phyloP scores from a whole-genome alignment of 2,888 invertebrate genomes.

The Hipparchia sbordonii region DNA sequence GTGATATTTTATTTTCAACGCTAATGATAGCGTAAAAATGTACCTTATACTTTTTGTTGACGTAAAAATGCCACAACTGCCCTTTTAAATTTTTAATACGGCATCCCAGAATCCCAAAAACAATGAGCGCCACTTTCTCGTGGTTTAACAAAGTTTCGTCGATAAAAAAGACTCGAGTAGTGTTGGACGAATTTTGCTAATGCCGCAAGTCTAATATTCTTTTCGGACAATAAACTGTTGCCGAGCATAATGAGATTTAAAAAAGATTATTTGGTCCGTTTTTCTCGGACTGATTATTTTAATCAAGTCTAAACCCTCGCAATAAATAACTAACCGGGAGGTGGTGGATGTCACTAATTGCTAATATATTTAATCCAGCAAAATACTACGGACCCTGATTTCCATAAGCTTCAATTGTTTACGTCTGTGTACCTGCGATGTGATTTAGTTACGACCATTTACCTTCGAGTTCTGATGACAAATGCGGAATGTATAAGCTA shows the following conservation, averaged over 20 bases:
- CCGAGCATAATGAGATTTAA: constrained; percentile 62
- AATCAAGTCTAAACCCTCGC: constrained; percentile 80
- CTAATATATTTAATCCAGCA: constrained; percentile 80
- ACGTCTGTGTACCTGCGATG: constrained; percentile 67
- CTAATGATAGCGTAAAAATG: background rate
- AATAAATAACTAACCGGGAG: constrained; percentile 75
- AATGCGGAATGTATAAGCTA: constrained; percentile 51
- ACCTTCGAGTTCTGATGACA: constrained; percentile 67
- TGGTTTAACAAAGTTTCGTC: too few relatives aligned
- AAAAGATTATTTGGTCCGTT: constrained; percentile 60
- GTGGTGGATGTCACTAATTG: constrained; percentile 74
- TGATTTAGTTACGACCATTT: constrained; percentile 72
- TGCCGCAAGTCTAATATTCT: too few relatives aligned
- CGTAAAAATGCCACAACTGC: too few relatives aligned
- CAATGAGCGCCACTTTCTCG: too few relatives aligned
- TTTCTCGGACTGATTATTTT: constrained; percentile 78
- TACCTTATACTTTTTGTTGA: too few relatives aligned
- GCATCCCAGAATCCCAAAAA: too few relatives aligned
- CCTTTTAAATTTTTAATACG: too few relatives aligned
- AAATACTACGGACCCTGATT: constrained; percentile 78
- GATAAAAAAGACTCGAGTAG: too few relatives aligned
- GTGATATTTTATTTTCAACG: constrained; percentile 10
- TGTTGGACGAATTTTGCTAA: too few relatives aligned
- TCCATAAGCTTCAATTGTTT: constrained; percentile 81
- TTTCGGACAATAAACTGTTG: too few relatives aligned